Conservation (phyloP, 2,888 invertebrate genomes). For the Ophion ellenae region DNA sequence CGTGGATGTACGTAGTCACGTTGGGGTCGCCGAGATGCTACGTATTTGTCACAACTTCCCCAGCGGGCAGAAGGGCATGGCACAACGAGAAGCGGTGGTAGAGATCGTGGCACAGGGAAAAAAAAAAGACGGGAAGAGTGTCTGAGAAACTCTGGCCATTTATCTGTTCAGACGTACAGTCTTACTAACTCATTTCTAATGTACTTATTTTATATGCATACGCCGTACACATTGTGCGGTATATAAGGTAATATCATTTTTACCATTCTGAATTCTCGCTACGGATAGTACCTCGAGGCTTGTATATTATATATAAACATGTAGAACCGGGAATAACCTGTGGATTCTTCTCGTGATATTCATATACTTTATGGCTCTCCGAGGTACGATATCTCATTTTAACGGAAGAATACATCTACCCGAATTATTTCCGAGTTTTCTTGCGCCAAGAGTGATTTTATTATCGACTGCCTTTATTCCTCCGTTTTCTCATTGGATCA, state of each 20-base stretch:
- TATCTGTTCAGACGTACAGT: background rate
- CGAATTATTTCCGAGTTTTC: slow-evolving; percentile 40
- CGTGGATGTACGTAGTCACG: background rate
- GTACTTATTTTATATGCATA: slow-evolving; percentile 21
- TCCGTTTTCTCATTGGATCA: background rate
- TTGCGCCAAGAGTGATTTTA: slow-evolving; percentile 48
- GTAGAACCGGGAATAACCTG: slow-evolving; percentile 60
- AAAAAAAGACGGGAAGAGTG: background rate
- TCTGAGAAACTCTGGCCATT: slow-evolving; percentile 2
- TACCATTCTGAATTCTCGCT: slow-evolving; percentile 58
- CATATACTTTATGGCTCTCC: slow-evolving; percentile 47
- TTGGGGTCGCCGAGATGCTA: background rate
- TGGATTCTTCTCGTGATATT: slow-evolving; percentile 63
- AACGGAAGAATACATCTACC: slow-evolving; percentile 49
- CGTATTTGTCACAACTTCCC: background rate
- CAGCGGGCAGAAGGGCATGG: background rate
- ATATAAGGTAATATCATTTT: slow-evolving; percentile 41
- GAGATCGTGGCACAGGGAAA: background rate
- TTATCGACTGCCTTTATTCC: slow-evolving; percentile 31
- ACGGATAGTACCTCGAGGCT: slow-evolving; percentile 47
- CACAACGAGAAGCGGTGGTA: background rate
- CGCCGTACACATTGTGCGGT: background rate
- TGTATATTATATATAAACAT: slow-evolving; percentile 49
- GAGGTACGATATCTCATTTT: slow-evolving; percentile 53
- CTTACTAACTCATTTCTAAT: slow-evolving; percentile 2